phyloP scores from a whole-genome alignment of 2,113 vertebrate species.

The Elachura formosa region DNA sequence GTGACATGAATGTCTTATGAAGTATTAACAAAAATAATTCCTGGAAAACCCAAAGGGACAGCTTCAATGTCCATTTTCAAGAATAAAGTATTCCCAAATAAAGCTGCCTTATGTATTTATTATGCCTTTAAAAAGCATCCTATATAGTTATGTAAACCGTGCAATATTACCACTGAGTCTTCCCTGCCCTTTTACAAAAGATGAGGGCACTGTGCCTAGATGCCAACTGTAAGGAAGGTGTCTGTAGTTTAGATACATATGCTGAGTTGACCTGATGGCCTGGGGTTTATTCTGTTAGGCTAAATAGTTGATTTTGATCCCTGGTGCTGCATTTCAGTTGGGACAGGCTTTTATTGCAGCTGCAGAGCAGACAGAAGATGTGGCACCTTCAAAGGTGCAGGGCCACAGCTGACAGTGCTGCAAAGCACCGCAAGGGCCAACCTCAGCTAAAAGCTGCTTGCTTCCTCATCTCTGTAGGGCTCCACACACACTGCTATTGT shows the following conservation, averaged over 20 bases:
- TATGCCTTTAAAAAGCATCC: not conserved
- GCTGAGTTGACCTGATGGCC: not conserved
- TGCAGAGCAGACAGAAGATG: not conserved
- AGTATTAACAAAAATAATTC: not conserved
- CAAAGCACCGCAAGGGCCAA: rapidly evolving
- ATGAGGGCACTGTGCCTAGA: not conserved
- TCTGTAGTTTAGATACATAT: not conserved
- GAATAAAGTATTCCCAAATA: not conserved
- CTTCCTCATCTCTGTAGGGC: not conserved
- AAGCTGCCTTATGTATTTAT: not conserved
- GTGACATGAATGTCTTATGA: not conserved
- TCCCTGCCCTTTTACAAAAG: not conserved
- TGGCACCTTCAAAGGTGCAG: not conserved
- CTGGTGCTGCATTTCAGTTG: not conserved
- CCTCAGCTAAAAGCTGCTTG: not conserved
- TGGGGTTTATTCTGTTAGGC: not conserved
- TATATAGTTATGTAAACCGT: not conserved
- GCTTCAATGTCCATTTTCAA: not conserved
- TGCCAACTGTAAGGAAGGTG: not conserved
- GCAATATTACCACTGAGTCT: not conserved
- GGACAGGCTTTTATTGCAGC: not conserved
- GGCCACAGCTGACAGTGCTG: rapidly evolving
- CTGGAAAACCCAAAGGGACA: not conserved
- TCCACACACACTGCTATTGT: not conserved
- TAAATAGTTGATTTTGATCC: not conserved